phyloP scores from a whole-genome alignment of 2,888 invertebrate species.

The Brenthis hecate region DNA sequence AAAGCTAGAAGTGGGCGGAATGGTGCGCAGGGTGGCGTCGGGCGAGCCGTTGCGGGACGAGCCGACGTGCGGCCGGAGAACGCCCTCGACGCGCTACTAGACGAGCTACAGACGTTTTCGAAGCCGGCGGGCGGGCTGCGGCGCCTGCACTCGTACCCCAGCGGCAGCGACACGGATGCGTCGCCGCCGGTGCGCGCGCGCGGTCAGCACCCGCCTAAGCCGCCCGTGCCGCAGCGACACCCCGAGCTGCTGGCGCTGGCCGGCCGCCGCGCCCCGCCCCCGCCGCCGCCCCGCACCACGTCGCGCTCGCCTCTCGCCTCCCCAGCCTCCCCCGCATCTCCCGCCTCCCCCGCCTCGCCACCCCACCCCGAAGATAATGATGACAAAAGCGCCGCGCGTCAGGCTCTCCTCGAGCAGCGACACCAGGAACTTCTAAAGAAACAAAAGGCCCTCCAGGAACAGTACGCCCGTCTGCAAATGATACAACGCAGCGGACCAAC shows the following conservation, averaged over 20 bases:
- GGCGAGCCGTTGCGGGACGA: constrained; percentile 59
- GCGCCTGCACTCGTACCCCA: constrained; percentile 92
- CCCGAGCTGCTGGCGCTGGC: constrained; percentile 89
- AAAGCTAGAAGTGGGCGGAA: constrained; percentile 68
- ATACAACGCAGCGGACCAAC: constrained; percentile 90
- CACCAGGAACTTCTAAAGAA: constrained; percentile 94
- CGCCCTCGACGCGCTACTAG: constrained; percentile 98
- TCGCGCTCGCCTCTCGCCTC: constrained; percentile 96
- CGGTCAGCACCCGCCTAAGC: constrained; percentile 84
- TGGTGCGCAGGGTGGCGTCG: constrained; percentile 74
- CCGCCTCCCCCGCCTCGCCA: constrained; percentile 84
- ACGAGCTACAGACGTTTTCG: constrained; percentile 94
- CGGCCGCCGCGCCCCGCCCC: constrained; percentile 90
- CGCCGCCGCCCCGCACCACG: constrained; percentile 90
- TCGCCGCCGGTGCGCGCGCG: constrained; percentile 88
- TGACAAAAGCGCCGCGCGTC: constrained; percentile 73
- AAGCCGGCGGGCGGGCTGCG: constrained; percentile 87
- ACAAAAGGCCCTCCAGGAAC: constrained; percentile 94
- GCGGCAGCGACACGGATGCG: constrained; percentile 91
- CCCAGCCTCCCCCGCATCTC: constrained; percentile 92
- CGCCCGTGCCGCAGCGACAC: constrained; percentile 92
- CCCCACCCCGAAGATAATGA: constrained; percentile 83
- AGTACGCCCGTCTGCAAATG: constrained; percentile 94
- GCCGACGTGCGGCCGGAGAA: constrained; percentile 89
- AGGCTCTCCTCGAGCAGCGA: constrained; percentile 91